Evolutionary conservation across 2,113 vertebrate species (phyloP).

Genomic region (Mastomys natalensis): DNA sequence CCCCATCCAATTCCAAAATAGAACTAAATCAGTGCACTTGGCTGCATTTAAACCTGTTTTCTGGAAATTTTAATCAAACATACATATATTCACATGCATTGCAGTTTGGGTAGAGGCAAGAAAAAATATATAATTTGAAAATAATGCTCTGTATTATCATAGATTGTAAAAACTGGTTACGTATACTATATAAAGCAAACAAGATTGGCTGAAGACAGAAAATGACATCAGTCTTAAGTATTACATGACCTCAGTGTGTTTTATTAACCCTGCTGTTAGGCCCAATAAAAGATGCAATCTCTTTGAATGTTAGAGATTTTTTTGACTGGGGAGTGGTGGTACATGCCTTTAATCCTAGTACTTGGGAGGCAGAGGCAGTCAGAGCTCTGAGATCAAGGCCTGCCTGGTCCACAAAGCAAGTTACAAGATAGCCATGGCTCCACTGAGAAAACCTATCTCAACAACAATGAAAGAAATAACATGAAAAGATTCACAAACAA

Average conservation of each 20-base stretch:
- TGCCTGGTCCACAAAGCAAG: background rate
- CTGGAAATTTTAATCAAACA: background rate
- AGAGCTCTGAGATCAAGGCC: background rate
- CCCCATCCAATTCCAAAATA: background rate
- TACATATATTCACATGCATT: background rate
- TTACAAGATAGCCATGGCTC: background rate
- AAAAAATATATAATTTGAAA: background rate
- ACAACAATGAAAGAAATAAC: background rate
- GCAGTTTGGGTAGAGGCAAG: background rate
- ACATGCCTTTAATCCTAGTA: background rate
- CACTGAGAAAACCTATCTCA: background rate
- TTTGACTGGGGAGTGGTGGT: background rate
- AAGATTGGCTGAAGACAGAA: background rate
- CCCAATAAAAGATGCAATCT: background rate
- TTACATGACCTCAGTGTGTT: background rate
- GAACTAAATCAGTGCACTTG: background rate
- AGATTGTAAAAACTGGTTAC: background rate
- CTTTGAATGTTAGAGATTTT: background rate
- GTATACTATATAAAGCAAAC: too few relatives aligned
- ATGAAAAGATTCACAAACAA: background rate
- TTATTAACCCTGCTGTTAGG: background rate
- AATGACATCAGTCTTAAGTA: background rate
- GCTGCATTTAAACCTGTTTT: background rate
- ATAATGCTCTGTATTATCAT: background rate
- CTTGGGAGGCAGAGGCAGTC: background rate